Conservation (phyloP, 2,113 vertebrate species). For the Nettapus auritus region DNA sequence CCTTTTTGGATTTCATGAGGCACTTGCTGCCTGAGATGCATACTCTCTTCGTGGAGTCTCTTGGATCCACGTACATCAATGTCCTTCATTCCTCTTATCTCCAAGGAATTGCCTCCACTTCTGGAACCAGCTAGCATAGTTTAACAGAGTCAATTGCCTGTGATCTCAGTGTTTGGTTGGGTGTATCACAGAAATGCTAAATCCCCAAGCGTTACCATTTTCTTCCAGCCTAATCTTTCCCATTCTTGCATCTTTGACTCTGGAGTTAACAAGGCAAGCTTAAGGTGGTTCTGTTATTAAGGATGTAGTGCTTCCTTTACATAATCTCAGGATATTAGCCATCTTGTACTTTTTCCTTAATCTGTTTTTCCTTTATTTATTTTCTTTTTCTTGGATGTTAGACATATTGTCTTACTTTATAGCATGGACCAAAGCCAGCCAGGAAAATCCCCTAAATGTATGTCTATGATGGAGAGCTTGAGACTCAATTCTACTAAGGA, state of each 20-base stretch:
- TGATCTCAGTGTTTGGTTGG: constrained; percentile 20
- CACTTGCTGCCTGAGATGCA: neutral
- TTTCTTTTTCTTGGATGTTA: neutral
- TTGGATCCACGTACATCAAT: neutral
- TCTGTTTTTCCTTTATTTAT: neutral
- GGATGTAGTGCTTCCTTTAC: neutral
- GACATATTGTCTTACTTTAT: neutral
- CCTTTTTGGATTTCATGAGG: neutral
- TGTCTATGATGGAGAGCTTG: neutral
- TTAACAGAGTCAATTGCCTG: neutral
- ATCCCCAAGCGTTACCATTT: neutral
- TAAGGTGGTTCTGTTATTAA: neutral
- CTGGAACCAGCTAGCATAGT: neutral
- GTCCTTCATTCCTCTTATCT: neutral
- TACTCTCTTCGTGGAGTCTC: neutral
- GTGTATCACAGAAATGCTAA: neutral
- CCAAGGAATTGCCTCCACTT: neutral
- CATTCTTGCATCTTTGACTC: neutral
- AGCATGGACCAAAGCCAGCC: neutral
- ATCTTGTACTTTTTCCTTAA: neutral
- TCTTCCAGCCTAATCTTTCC: neutral
- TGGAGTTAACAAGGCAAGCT: neutral
- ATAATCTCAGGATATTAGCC: neutral
- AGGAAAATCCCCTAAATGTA: neutral
- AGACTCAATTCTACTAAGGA: neutral